Conservation (phyloP, 2,113 vertebrate genomes). For the Psammodynastes pulverulentus region DNA sequence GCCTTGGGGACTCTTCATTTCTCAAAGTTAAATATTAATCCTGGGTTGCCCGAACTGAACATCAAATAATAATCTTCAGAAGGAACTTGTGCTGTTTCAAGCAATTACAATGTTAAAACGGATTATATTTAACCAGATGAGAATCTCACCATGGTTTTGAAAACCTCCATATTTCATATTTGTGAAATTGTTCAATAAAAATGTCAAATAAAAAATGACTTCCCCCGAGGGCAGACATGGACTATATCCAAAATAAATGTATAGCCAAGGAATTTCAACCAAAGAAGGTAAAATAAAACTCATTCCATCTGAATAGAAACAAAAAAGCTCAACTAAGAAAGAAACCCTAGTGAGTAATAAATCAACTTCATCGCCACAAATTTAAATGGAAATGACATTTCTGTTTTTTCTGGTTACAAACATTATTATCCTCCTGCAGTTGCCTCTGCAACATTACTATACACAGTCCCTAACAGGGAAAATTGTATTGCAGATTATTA, state of each 20-base stretch:
- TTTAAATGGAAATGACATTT: slow-evolving; percentile 15
- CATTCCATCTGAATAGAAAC: slow-evolving; percentile 29
- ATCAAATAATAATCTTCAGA: slow-evolving; percentile 62
- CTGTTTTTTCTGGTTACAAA: slow-evolving; percentile 1
- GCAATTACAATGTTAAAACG: slow-evolving; percentile 57
- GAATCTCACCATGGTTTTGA: slow-evolving; percentile 52
- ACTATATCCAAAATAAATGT: slow-evolving; percentile 63
- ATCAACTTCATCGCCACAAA: background rate
- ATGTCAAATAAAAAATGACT: slow-evolving; percentile 69
- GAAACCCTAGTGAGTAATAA: slow-evolving; percentile 5
- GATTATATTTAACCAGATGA: slow-evolving; percentile 54
- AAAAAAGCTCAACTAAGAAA: slow-evolving; percentile 34
- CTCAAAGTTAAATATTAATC: slow-evolving; percentile 58
- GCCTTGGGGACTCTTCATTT: slow-evolving; percentile 49
- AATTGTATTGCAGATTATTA: background rate
- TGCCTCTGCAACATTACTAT: background rate
- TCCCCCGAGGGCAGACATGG: slow-evolving; percentile 62
- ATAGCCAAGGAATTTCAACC: slow-evolving; percentile 61
- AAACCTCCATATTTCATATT: slow-evolving; percentile 69
- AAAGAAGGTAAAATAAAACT: slow-evolving; percentile 46
- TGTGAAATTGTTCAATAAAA: slow-evolving; percentile 78
- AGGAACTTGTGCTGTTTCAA: slow-evolving; percentile 61
- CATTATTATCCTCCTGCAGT: background rate
- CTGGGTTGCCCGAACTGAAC: slow-evolving; percentile 44
- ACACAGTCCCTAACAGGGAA: background rate